Evolutionary conservation across 1,140 invertebrate species (phyloP), one percentile per base, ranked within the genome.

Genomic region (Reticulitermes speratus): DNA sequence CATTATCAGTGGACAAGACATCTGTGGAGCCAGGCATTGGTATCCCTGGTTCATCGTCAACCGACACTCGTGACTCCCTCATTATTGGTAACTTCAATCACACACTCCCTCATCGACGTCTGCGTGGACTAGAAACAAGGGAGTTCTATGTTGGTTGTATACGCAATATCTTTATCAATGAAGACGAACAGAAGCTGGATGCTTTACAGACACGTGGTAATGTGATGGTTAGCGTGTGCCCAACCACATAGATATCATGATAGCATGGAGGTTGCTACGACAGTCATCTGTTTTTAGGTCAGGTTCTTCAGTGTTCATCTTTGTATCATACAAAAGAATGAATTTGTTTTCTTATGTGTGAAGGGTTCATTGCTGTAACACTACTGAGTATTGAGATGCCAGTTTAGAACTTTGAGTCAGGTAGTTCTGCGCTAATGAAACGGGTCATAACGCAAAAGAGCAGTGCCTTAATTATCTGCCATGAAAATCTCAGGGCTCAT

Each of bases 21-120:
- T 93, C 94, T 89, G 91, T 94, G 7, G 90, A 94, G 85, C 91
- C 95, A 14, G 93, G 94, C 12, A 93, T 96, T n/a, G 96, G 96
- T 25, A 90, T 90, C 59, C 92, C 92, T 82, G 94, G 93, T 82
- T 92, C 93, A 3, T 92, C 93, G 2, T 93, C 94, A 3, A 96
- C 97, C 0, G 94, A 97, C 87, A 98, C 97, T 0, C 95, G 94
- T 48, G 95, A 97, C 88, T 95, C 97, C 0, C 91, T 99, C 3
- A 99, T 96, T 90, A 92, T 99, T 88, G 98, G 98, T 59, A 97
- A 98, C 0, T 95, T 98, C 90, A 95, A 95, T 30, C 88, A 94
- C 91, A 88, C 89, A 88, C 30, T 44, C 14, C 52, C 12, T 32
- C n/a, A 23, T 19, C 19, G 55, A 55, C 23, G 44, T 14, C 55